Conservation (phyloP, 1,140 invertebrate species). For the Dendroctonus ponderosae region DNA sequence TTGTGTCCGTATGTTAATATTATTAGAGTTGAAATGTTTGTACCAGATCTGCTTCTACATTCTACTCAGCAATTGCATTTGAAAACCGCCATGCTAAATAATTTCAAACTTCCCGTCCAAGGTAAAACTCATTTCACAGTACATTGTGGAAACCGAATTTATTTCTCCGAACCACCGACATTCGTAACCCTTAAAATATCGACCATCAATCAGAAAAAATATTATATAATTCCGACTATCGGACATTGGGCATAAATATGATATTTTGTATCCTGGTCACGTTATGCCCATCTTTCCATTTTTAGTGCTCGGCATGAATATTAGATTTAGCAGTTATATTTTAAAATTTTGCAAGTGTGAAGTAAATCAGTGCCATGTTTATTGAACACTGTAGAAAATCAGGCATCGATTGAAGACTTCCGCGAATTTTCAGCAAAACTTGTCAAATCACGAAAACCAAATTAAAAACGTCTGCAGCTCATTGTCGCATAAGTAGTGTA, state of each 20-base stretch:
- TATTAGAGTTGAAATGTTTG: too few relatives aligned
- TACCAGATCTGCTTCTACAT: too few relatives aligned
- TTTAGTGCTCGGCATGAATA: constrained; percentile 28
- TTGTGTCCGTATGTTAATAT: too few relatives aligned
- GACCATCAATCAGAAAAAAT: constrained; percentile 26
- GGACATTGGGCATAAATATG: constrained; percentile 35
- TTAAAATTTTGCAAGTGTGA: constrained; percentile 18
- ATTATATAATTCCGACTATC: constrained; percentile 23
- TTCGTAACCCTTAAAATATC: constrained; percentile 29
- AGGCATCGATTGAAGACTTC: neutral
- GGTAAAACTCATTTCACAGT: neutral
- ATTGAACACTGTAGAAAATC: too few relatives aligned
- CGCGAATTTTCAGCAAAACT: too few relatives aligned
- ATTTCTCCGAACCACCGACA: neutral
- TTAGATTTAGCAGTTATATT: constrained; percentile 28
- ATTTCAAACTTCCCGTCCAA: too few relatives aligned
- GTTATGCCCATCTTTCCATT: constrained; percentile 30
- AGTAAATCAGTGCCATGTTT: neutral
- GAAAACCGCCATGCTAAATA: too few relatives aligned
- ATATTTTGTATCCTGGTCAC: constrained; percentile 28
- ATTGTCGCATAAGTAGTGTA: neutral
- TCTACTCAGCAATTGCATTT: too few relatives aligned
- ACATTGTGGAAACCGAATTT: neutral
- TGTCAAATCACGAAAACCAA: neutral
- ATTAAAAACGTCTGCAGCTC: constrained; percentile 1